Evolutionary conservation across 2,888 invertebrate species (phyloP).

Genomic region (Dascillus cervinus): DNA sequence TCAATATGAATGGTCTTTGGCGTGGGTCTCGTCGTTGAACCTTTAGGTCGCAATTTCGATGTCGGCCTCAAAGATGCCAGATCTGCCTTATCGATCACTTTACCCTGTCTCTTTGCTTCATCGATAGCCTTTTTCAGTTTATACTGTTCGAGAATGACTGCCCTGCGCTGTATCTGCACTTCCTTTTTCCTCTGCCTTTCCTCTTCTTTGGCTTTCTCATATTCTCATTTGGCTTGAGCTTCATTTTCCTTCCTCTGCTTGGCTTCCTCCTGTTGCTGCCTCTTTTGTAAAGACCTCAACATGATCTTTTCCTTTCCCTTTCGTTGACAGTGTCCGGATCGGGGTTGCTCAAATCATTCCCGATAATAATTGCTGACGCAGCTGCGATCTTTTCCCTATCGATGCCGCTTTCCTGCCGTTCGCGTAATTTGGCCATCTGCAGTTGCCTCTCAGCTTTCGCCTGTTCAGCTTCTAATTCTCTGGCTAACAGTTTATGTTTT

Average conservation of each 20-base stretch:
- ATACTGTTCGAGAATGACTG: slow-evolving; percentile 86
- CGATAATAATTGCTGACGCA: slow-evolving; percentile 57
- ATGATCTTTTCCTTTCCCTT: slow-evolving; percentile 89
- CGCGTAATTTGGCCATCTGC: too few species aligned
- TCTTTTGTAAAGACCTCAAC: slow-evolving; percentile 79
- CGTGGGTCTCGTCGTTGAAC: slow-evolving; percentile 62
- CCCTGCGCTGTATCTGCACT: slow-evolving; percentile 81
- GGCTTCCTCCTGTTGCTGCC: slow-evolving; percentile 84
- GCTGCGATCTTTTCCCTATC: slow-evolving; percentile 38
- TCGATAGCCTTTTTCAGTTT: slow-evolving; percentile 89
- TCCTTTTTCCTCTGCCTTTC: slow-evolving; percentile 65
- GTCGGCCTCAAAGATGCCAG: slow-evolving; percentile 53
- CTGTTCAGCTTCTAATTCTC: slow-evolving; percentile 36
- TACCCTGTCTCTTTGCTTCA: slow-evolving; percentile 82
- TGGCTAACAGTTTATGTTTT: slow-evolving; percentile 44
- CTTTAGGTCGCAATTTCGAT: slow-evolving; percentile 58
- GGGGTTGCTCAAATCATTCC: slow-evolving; percentile 55
- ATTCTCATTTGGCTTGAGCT: slow-evolving; percentile 64
- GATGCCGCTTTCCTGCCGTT: slow-evolving; percentile 42
- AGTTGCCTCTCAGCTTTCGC: too few species aligned
- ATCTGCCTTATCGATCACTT: slow-evolving; percentile 67
- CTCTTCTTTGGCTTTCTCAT: slow-evolving; percentile 69
- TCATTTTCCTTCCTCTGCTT: slow-evolving; percentile 79
- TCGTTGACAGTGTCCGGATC: slow-evolving; percentile 80
- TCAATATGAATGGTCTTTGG: slow-evolving; percentile 90